phyloP scores from a whole-genome alignment of 2,113 vertebrate species.

The Poecilia latipinna region DNA sequence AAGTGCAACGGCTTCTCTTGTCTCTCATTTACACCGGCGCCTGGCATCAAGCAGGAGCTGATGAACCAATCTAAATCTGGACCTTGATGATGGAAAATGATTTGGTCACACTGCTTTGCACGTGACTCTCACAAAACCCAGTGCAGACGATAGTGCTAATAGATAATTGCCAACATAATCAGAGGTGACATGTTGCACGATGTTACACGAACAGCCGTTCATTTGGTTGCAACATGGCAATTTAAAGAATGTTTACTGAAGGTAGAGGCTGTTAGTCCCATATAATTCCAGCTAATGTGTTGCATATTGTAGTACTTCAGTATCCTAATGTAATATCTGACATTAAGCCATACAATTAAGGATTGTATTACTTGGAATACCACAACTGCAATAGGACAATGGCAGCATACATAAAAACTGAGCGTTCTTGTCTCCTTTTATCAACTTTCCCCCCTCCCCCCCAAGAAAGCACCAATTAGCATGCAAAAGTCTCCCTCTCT shows the following conservation, averaged over 20 bases:
- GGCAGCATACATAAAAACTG: conserved; percentile 2
- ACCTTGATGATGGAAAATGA: conserved; percentile 71
- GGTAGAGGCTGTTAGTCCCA: background rate
- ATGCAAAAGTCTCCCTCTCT: conserved; percentile 32
- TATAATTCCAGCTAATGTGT: background rate
- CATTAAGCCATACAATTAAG: background rate
- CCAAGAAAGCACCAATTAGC: conserved; percentile 27
- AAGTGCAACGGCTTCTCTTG: conserved; percentile 71
- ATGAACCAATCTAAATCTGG: conserved; percentile 70
- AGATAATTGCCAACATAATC: conserved; percentile 68
- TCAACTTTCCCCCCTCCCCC: conserved; percentile 12
- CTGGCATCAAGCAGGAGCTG: conserved; percentile 62
- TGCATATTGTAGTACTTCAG: background rate
- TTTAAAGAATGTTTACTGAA: background rate
- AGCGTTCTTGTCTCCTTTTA: background rate
- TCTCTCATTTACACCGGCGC: conserved; percentile 60
- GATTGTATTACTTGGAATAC: too few relatives aligned
- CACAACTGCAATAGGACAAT: background rate
- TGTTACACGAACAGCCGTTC: conserved; percentile 14
- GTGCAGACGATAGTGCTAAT: conserved; percentile 66
- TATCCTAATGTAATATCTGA: background rate
- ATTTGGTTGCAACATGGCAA: conserved; percentile 1
- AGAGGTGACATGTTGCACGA: conserved; percentile 58
- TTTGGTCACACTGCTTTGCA: conserved; percentile 64
- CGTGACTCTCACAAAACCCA: conserved; percentile 62